phyloP scores from a whole-genome alignment of 2,797 vertebrate genomes.

The Miichthys miiuy region DNA sequence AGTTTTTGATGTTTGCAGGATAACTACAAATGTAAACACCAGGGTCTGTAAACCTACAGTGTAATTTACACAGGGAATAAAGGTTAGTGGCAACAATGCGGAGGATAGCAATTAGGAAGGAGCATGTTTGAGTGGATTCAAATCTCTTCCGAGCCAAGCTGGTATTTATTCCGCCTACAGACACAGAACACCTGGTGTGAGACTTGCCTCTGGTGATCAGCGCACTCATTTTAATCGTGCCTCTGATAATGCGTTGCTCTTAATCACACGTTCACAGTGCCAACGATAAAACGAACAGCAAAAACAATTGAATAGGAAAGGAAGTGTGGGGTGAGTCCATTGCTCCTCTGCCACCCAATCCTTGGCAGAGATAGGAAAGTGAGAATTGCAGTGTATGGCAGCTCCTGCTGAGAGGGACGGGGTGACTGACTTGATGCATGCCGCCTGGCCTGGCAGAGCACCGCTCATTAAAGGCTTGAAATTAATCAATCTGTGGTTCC shows the following conservation, averaged over 20 bases:
- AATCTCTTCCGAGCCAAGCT: constrained; percentile 46
- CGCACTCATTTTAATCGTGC: constrained; percentile 58
- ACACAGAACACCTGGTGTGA: constrained; percentile 71
- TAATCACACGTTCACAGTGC: constrained; percentile 58
- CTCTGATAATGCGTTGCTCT: constrained; percentile 71
- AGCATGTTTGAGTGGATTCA: constrained; percentile 57
- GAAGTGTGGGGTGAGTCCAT: constrained; percentile 32
- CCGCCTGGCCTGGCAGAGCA: constrained; percentile 67
- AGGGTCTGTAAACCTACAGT: constrained; percentile 46
- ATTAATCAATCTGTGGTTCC: constrained; percentile 78
- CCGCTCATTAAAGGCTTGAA: constrained; percentile 74
- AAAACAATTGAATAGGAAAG: constrained; percentile 39
- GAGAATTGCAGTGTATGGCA: constrained; percentile 64
- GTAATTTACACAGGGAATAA: constrained; percentile 67
- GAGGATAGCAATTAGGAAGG: constrained; percentile 64
- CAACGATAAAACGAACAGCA: constrained; percentile 40
- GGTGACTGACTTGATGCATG: constrained; percentile 68
- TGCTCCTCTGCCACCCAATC: constrained; percentile 41
- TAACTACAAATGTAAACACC: constrained; percentile 59
- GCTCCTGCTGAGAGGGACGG: constrained; percentile 61
- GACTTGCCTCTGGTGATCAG: constrained; percentile 66
- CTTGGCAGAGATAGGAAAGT: constrained; percentile 51
- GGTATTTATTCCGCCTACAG: constrained; percentile 70
- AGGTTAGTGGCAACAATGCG: constrained; percentile 56
- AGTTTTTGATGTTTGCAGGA: constrained; percentile 61